These are phyloP conservation scores for Cheirogaleus medius DNA, from an alignment of 2,113 vertebrate species.

Conservation along the genomic window DNA sequence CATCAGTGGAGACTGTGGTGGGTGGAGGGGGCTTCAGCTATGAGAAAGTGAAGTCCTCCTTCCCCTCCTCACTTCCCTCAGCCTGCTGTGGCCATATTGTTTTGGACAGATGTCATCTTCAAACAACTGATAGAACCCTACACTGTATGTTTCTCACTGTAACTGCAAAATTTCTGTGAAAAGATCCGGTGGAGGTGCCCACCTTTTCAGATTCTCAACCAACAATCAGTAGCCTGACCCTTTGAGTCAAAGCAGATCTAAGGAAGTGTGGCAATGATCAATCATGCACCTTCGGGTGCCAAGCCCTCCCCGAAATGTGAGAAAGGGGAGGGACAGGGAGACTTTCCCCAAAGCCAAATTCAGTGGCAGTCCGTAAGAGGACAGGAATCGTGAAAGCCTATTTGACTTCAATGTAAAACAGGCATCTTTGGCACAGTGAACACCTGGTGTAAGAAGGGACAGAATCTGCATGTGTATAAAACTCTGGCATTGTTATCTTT, in stretches of 20 bases:
- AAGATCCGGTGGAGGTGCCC: not conserved
- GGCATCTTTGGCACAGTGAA: not conserved
- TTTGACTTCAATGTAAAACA: not conserved
- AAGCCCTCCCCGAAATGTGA: not conserved
- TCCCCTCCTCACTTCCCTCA: not conserved
- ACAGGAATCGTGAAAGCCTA: not conserved
- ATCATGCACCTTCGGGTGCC: too few species aligned
- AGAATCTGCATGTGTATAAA: not conserved
- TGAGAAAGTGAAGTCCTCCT: not conserved
- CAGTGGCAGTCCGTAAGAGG: not conserved
- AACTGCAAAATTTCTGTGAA: not conserved
- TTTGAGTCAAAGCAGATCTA: not conserved
- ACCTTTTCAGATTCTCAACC: too few species aligned
- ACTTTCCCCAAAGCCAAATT: not conserved
- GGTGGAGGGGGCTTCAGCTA: too few species aligned
- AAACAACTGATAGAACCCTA: not conserved
- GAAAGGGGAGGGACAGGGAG: not conserved
- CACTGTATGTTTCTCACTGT: not conserved
- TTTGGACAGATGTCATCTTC: not conserved
- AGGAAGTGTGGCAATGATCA: too few species aligned
- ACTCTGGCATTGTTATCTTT: too few species aligned
- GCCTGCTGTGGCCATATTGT: not conserved
- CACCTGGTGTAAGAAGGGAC: not conserved
- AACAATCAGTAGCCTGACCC: not conserved
- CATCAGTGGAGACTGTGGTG: not conserved